Conservation (phyloP, 2,888 invertebrate genomes). For the Clusia tigrina region DNA sequence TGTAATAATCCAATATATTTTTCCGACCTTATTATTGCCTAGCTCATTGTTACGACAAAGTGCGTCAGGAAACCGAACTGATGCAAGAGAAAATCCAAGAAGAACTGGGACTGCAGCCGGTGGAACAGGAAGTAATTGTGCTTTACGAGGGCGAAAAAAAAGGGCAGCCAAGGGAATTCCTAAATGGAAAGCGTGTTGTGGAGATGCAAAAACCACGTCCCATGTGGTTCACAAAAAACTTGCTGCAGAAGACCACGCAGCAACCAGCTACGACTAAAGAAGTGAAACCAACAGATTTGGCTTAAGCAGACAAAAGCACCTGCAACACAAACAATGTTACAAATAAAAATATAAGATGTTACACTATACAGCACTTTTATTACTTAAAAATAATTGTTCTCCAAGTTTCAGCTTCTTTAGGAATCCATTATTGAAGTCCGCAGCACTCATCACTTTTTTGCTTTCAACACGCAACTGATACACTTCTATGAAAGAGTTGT, state of each 20-base stretch:
- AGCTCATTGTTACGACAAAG: constrained; percentile 87
- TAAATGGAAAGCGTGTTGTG: constrained; percentile 79
- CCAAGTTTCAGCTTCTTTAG: constrained; percentile 67
- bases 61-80: constrained; percentile 80
- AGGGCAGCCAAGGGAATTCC: constrained; percentile 69
- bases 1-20: not conserved
- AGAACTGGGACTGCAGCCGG: constrained; percentile 74
- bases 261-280: constrained; percentile 73
- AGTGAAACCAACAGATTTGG: constrained; percentile 77
- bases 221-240: constrained; percentile 86
- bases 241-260: constrained; percentile 80
- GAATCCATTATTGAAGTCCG: constrained; percentile 88
- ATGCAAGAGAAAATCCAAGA: constrained; percentile 80
- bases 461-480: constrained; percentile 72
- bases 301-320: constrained; percentile 61
- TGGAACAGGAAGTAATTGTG: constrained; percentile 86
- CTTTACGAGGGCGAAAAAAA: constrained; percentile 83
- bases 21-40: constrained; percentile 14
- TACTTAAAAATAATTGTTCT: constrained; percentile 35
- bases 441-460: constrained; percentile 76
- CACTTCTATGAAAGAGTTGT: constrained; percentile 72
- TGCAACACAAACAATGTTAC: not conserved
- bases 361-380: constrained; percentile 40
- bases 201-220: constrained; percentile 88
- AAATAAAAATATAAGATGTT: constrained; percentile 18